phyloP scores from a whole-genome alignment of 2,797 vertebrate genomes.

The Taeniopygia guttata region DNA sequence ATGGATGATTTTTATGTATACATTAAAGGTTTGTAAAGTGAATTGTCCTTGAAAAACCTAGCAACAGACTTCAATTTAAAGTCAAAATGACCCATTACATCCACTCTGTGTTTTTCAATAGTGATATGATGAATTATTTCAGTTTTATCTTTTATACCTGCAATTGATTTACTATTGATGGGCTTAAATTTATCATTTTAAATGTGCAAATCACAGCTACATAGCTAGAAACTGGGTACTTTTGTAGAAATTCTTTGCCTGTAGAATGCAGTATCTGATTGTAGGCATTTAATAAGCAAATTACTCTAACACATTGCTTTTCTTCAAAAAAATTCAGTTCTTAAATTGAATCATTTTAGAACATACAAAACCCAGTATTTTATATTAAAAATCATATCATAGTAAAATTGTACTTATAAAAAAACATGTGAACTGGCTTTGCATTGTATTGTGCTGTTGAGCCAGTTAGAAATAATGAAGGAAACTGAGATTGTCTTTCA shows the following conservation, averaged over 20 bases:
- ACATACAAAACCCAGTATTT: conserved; percentile 37
- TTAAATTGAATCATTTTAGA: conserved; percentile 61
- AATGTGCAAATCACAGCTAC: conserved; percentile 56
- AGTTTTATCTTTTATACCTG: conserved; percentile 73
- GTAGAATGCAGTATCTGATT: conserved; percentile 54
- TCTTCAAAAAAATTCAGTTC: conserved; percentile 57
- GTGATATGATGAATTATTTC: conserved; percentile 68
- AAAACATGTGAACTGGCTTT: not conserved
- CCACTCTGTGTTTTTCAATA: conserved; percentile 52
- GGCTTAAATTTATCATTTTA: conserved; percentile 71
- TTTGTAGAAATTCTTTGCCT: conserved; percentile 62
- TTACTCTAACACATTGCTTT: conserved; percentile 61
- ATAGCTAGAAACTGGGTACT: conserved; percentile 44
- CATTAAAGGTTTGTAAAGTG: conserved; percentile 56
- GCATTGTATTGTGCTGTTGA: not conserved
- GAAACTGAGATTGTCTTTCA: conserved; percentile 1
- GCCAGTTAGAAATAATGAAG: conserved; percentile 39
- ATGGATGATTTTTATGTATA: conserved; percentile 77
- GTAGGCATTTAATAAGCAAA: conserved; percentile 42
- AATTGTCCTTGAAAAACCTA: conserved; percentile 68
- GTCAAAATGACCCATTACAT: conserved; percentile 52
- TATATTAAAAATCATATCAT: conserved; percentile 7
- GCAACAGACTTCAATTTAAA: conserved; percentile 61
- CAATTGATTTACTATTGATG: conserved; percentile 72
- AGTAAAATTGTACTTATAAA: conserved; percentile 14